Evolutionary conservation across 2,888 invertebrate species (phyloP), one percentile per base, ranked within the genome.

Genomic region (Netelia fuscicornis): DNA sequence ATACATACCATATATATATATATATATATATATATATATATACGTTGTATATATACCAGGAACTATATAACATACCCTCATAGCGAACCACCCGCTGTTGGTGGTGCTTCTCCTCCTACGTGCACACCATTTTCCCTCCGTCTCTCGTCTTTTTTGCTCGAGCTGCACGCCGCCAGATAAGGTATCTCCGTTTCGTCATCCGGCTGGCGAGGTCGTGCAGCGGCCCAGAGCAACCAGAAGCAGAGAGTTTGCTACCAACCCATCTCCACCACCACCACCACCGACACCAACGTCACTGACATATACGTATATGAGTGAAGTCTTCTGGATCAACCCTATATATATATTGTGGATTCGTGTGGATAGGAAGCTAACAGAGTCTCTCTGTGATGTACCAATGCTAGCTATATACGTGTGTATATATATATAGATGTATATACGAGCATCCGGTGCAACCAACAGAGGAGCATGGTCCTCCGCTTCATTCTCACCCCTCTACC

Each of bases 121-220:
- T 64, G 65, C 65, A 65, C 75, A 85, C 84, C 86, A 88, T 87
- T 87, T 87, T 87, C 85, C 86, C 84, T 83, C 85, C 75, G 81
- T 79, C 84, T 75, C 75, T 65, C 56, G 62, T 71, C 82, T 82
- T 86, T 87, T 87, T 87, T 88, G 85, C 87, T 88, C 74, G 74
- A 86, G 86, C 87, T 88, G 88, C 88, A 87, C 88, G 84, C 86
- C 78, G 84, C 76, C 76, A 88, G 88, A 88, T 88, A 88, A 87
- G 88, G 86, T 87, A 88, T 88, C 87, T 83, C 81, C 87, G 84
- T 86, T 88, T 87, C 87, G 87, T 88, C 87, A 88, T 88, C 85
- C 85, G 85, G 85, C 81, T 79, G 70, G 72, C 85, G 75, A 82
- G 85, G 85, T 82, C 85, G 82, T 82, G 85, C 79, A 82, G 65